Evolutionary conservation across 1,140 invertebrate species (phyloP), one percentile per base, ranked within the genome.

Genomic region (Dendroctonus valens): DNA sequence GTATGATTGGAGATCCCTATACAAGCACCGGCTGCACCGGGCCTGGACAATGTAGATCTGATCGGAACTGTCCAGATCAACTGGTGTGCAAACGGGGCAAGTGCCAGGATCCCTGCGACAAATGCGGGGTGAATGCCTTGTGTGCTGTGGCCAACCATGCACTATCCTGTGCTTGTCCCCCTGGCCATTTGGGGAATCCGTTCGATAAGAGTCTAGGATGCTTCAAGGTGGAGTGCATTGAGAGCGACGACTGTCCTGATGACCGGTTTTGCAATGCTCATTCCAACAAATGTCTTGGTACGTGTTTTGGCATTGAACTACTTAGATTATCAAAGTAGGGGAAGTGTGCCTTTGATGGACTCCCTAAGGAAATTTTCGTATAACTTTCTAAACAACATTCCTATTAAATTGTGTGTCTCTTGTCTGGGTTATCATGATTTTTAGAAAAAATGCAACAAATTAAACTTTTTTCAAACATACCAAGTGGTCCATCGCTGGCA

Each of bases 191-290:
- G 9, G 93, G 93, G 5, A 91, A 94, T 81, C 84, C 91, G 2
- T 83, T 85, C 66, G 87, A 91, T 76, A 78, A 81, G 46, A 82
- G 81, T 66, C 81, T 90, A 8, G 90, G 90, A 7, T 92, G 91
- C 71, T 92, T 91, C 78, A 89, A 89, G 81, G 91, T 92, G 2
- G 92, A 94, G 81, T 95, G 92, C 76, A 79, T 90, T 1, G 83
- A 84, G 6, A 84, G 91, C 77, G 83, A 83, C 41, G 91, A 94
- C 58, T 95, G 93, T 75, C 78, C 88, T 3, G 77, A 72, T 9
- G 89, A 91, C 69, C 90, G 89, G 78, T 85, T 85, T 61, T 94
- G 93, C 73, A 87, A 92, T 74, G 71, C 74, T 6, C 82, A 86
- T 69, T 85, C 80, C 12, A 91, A 93, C 75, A 92, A 91, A 77